Percentiles rank a stretch among this genome's conserved stretches.
Conservation (phyloP, 2,113 vertebrate species). For the Sminthopsis crassicaudata region DNA sequence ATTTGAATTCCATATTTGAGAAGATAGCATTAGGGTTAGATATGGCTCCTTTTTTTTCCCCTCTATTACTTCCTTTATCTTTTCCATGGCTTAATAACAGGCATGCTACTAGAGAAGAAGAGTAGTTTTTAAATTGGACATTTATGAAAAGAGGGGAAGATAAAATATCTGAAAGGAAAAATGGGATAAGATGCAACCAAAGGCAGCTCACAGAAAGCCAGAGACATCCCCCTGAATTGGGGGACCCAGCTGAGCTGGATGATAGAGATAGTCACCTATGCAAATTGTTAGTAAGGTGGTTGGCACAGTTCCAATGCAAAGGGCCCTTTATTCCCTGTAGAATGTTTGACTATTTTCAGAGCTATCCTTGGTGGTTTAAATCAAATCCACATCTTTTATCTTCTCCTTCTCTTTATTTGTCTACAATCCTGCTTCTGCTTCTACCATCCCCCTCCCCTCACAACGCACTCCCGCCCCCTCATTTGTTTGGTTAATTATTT, state of each 20-base stretch:
- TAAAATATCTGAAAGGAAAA: neutral
- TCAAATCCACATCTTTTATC: constrained; percentile 21
- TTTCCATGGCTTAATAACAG: neutral
- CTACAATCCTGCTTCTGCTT: neutral
- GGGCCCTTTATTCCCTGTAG: neutral
- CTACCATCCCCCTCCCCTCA: neutral
- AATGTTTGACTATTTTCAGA: constrained; percentile 4
- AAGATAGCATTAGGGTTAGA: neutral
- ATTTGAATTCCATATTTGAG: neutral
- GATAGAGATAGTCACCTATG: neutral
- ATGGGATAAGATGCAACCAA: neutral
- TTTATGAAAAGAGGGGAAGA: neutral
- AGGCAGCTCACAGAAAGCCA: neutral
- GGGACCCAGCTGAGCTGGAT: neutral
- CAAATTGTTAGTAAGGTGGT: neutral
- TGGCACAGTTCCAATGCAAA: neutral
- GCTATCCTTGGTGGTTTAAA: constrained; percentile 20
- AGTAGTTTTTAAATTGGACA: neutral
- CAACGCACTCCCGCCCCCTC: neutral
- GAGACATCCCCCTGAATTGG: neutral
- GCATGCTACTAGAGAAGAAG: neutral
- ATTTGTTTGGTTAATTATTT: constrained; percentile 7
- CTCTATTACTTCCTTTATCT: neutral
- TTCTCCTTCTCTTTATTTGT: neutral
- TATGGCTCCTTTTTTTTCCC: neutral